These are phyloP conservation scores for Crocuta crocuta DNA, from an alignment of 2,113 vertebrate genomes.

Conservation along the genomic window DNA sequence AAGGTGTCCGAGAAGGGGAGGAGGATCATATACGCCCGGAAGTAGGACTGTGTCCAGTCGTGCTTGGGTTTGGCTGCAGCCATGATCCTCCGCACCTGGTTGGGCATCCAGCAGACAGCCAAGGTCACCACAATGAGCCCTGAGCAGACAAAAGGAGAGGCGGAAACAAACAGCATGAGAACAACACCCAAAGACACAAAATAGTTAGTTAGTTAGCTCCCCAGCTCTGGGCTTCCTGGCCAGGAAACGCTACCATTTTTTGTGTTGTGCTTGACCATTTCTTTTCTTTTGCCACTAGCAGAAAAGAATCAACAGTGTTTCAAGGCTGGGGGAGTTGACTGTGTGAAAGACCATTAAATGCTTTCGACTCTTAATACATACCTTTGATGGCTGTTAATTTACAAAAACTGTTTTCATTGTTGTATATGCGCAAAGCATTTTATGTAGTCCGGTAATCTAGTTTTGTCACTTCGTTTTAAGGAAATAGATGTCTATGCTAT, in stretches of 20 bases:
- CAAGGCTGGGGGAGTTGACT: conserved; percentile 79
- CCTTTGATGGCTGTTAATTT: conserved; percentile 74
- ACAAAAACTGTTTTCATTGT: conserved; percentile 74
- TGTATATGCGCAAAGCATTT: conserved; percentile 79
- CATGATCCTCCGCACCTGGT: conserved; percentile 95
- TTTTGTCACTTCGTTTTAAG: conserved; percentile 72
- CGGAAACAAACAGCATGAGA: conserved; percentile 3
- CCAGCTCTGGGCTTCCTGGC: conserved; percentile 76
- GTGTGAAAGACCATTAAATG: conserved; percentile 76
- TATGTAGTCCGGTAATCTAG: conserved; percentile 1
- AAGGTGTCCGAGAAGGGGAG: conserved; percentile 93
- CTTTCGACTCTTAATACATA: conserved; percentile 77
- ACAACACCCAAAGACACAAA: neutral
- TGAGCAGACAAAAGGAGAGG: conserved; percentile 69
- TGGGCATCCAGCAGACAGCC: conserved; percentile 95
- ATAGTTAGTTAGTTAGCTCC: conserved; percentile 33
- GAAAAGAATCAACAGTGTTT: conserved; percentile 65
- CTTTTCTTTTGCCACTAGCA: conserved; percentile 79
- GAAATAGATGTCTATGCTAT: conserved; percentile 55
- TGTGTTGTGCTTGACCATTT: conserved; percentile 81
- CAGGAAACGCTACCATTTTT: conserved; percentile 79
- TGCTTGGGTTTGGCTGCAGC: conserved; percentile 91
- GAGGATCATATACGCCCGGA: conserved; percentile 89
- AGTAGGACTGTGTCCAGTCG: conserved; percentile 90
- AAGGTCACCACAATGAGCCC: conserved; percentile 93